Conservation (phyloP, 2,113 vertebrate species). For the Eupsittula cactorum region DNA sequence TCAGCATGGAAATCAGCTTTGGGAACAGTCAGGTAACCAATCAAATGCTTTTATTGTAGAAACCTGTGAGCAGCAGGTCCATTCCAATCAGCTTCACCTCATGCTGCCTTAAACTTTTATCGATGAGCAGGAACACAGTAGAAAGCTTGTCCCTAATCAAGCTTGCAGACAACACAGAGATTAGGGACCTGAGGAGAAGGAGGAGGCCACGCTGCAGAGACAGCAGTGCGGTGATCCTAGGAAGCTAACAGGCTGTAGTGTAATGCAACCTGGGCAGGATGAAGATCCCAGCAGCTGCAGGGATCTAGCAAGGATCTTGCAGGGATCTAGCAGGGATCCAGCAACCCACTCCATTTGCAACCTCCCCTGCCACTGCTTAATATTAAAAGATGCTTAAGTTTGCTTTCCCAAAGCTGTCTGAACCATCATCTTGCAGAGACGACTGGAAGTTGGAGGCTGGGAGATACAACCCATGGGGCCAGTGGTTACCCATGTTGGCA, state of each 20-base stretch:
- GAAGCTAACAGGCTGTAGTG: not conserved
- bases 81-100: not conserved
- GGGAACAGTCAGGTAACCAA: not conserved
- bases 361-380: not conserved
- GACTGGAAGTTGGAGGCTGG: not conserved
- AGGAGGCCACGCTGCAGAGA: not conserved
- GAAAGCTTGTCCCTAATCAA: not conserved
- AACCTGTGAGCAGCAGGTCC: not conserved
- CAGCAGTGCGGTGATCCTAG: rapidly evolving
- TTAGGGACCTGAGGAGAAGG: not conserved
- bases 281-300: not conserved
- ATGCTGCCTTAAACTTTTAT: not conserved
- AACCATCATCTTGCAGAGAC: not conserved
- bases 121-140: not conserved
- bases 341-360: not conserved
- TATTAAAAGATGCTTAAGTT: not conserved
- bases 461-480: not conserved
- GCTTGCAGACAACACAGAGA: not conserved
- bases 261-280: not conserved
- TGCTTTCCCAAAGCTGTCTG: not conserved
- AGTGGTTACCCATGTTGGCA: not conserved
- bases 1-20: not conserved
- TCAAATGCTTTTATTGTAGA: not conserved
- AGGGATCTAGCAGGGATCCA: not conserved
- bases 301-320: not conserved